These are phyloP conservation scores for Trissolcus basalis DNA, from an alignment of 1,140 invertebrate species.

Conservation along the genomic window DNA sequence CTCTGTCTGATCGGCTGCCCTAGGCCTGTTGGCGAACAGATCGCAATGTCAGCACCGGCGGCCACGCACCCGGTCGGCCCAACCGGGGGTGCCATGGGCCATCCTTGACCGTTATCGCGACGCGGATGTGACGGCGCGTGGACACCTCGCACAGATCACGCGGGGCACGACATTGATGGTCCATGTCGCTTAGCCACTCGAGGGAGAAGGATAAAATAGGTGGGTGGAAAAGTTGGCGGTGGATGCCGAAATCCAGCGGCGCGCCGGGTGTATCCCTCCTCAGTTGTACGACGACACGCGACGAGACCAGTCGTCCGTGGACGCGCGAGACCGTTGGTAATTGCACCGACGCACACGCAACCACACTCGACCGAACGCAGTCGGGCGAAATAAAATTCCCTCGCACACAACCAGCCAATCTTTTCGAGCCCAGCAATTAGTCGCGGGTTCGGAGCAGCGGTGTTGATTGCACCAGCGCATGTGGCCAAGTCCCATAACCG, in stretches of 20 bases:
- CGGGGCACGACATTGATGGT: slow-evolving; percentile 26
- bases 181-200: slow-evolving; percentile 37
- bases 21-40: neutral
- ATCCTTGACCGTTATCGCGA: slow-evolving; percentile 43
- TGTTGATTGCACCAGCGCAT: no score
- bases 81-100: slow-evolving; percentile 11
- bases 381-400: no score
- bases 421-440: no score
- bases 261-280: slow-evolving; percentile 51
- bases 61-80: neutral
- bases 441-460: no score
- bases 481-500: no score
- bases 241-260: slow-evolving; percentile 52
- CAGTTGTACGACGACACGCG: slow-evolving; percentile 57
- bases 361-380: neutral
- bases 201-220: slow-evolving; percentile 49
- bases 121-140: slow-evolving; percentile 21
- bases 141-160: slow-evolving; percentile 24
- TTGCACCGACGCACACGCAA: slow-evolving; percentile 19
- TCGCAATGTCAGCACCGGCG: no score
- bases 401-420: no score
- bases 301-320: slow-evolving; percentile 53
- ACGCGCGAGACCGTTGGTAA: slow-evolving; percentile 43
- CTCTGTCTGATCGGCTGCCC: slow-evolving; percentile 3
- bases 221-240: slow-evolving; percentile 57